phyloP scores from a whole-genome alignment of 2,888 invertebrate genomes.

The Acanthococcus lagerstroemiae region DNA sequence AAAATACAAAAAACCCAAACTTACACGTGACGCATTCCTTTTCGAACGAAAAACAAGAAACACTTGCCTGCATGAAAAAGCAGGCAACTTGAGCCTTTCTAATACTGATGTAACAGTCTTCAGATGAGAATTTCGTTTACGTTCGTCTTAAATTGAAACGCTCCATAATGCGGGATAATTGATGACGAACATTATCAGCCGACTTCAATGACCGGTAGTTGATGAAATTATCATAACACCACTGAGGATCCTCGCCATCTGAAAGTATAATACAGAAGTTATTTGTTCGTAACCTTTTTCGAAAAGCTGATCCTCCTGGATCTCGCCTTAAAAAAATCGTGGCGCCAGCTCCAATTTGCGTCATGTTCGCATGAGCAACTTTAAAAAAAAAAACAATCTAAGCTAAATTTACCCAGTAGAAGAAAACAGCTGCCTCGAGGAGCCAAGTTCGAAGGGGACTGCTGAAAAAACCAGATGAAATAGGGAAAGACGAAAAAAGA shows the following conservation, averaged over 20 bases:
- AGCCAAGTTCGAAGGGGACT: too few relatives aligned
- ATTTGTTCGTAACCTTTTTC: too few relatives aligned
- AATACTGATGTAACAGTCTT: conserved; percentile 98
- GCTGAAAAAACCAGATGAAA: too few relatives aligned
- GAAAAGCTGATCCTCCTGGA: too few relatives aligned
- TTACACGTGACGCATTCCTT: not conserved
- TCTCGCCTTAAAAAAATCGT: too few relatives aligned
- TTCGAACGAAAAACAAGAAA: not conserved
- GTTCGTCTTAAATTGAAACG: conserved; percentile 84
- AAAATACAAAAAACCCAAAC: conserved; percentile 26
- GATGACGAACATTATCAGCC: conserved; percentile 95
- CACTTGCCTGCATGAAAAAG: conserved; percentile 96
- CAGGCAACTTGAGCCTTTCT: conserved; percentile 96
- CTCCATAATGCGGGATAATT: conserved; percentile 97
- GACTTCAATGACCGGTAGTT: conserved; percentile 97
- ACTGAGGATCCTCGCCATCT: conserved; percentile 97
- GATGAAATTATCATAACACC: conserved; percentile 99
- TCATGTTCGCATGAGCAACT: too few relatives aligned
- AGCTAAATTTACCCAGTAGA: too few relatives aligned
- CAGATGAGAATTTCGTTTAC: conserved; percentile 95
- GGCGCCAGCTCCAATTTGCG: too few relatives aligned
- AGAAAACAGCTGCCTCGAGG: too few relatives aligned
- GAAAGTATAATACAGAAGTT: too few relatives aligned
- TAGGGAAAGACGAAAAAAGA: too few relatives aligned
- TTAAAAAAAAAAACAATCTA: too few relatives aligned